Conservation (phyloP, 1,140 invertebrate species). For the Cyphomyrmex costatus region DNA sequence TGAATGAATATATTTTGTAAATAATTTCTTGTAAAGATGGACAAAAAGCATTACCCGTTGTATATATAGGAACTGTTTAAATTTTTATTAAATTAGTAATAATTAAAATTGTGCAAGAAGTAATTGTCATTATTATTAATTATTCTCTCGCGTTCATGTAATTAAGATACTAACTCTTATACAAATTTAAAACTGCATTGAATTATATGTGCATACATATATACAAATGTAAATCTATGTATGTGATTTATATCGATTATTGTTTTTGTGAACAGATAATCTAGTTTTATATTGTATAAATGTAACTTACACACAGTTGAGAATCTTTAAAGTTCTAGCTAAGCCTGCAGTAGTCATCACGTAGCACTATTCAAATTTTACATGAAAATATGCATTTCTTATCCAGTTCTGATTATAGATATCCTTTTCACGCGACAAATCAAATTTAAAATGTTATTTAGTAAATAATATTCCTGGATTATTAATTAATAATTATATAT, state of each 20-base stretch:
- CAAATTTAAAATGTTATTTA: slow-evolving; percentile 40
- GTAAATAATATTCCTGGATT: slow-evolving; percentile 36
- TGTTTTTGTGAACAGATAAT: slow-evolving; percentile 82
- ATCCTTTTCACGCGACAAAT: not conserved
- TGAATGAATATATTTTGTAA: slow-evolving; percentile 86
- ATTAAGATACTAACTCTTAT: slow-evolving; percentile 73
- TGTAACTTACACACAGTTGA: slow-evolving; percentile 79
- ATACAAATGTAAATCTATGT: slow-evolving; percentile 74
- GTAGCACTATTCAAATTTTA: slow-evolving; percentile 55
- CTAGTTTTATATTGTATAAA: slow-evolving; percentile 84
- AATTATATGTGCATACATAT: slow-evolving; percentile 73
- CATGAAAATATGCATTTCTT: slow-evolving; percentile 64
- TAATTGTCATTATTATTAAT: slow-evolving; percentile 80
- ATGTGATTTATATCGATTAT: slow-evolving; percentile 78
- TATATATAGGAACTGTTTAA: slow-evolving; percentile 83
- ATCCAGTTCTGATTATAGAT: slow-evolving; percentile 33
- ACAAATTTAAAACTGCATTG: slow-evolving; percentile 68
- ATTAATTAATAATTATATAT: not conserved
- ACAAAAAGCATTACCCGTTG: slow-evolving; percentile 80
- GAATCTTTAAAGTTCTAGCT: slow-evolving; percentile 70
- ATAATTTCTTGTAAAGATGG: slow-evolving; percentile 86
- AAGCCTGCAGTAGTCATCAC: slow-evolving; percentile 74
- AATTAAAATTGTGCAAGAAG: slow-evolving; percentile 79
- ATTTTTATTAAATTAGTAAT: slow-evolving; percentile 84
- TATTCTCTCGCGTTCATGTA: slow-evolving; percentile 76